Evolutionary conservation across 2,797 vertebrate species (phyloP).

Genomic region (Parauchenoglanis punctatus): DNA sequence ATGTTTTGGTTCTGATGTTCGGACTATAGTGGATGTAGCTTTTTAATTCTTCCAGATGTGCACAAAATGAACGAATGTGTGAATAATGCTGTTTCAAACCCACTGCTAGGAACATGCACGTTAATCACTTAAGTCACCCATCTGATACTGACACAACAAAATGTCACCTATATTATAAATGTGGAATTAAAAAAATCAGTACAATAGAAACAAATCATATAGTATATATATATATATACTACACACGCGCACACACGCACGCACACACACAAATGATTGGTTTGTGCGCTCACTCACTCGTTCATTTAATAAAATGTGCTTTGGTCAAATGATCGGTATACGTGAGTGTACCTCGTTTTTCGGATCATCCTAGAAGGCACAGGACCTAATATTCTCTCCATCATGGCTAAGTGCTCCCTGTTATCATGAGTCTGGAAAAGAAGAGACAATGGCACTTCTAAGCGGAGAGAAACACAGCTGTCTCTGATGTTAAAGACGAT

Average conservation of each 20-base stretch:
- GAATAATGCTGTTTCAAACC: neutral
- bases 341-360: conserved; percentile 75
- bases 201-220: neutral
- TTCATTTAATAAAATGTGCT: neutral
- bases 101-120: neutral
- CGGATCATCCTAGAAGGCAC: conserved; percentile 95
- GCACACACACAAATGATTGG: neutral
- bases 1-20: too few species aligned
- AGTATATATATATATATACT: too few species aligned
- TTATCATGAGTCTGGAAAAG: conserved; percentile 92
- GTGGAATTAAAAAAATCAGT: neutral
- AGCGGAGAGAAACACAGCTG: neutral
- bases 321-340: neutral
- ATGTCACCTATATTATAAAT: neutral
- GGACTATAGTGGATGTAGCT: neutral
- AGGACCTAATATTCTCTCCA: conserved; percentile 96
- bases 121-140: neutral
- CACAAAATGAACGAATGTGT: neutral
- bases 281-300: neutral
- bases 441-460: conserved; percentile 24
- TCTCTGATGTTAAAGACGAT: neutral
- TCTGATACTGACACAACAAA: neutral
- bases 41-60: neutral
- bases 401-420: conserved; percentile 97
- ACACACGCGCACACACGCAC: too few species aligned